Evolutionary conservation across 2,113 vertebrate genomes (phyloP), one percentile per base, ranked within the genome.

Genomic region (Nerophis lumbriciformis): DNA sequence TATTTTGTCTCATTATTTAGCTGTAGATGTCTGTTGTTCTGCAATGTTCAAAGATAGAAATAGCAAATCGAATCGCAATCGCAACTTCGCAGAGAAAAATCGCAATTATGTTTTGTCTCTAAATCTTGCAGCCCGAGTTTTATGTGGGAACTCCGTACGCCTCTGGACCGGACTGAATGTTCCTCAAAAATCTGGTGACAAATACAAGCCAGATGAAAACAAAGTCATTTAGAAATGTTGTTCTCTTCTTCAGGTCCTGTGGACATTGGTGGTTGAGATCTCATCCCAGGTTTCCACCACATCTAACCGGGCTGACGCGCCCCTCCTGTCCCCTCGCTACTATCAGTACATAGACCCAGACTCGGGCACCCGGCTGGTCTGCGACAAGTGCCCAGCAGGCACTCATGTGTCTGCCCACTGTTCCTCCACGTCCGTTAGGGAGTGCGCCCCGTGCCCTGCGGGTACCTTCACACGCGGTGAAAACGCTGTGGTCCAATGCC

Each of bases 361-460:
- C 76, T 93, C 92, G 1, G 93, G 94, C 60, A 77, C 83, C 76
- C 89, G 90, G 82, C 85, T 96, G 76, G 86, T 88, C 69, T 99
- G 96, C 16, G 90, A 97, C 87, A 98, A 98, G 83, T 99, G 96
- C 88, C 96, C 96, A 0, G 96, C 94, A 4, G 96, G 96, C 77
- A 98, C 94, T 47, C 92, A 92, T 0, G 95, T 99, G 65, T 95
- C 93, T 0, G 79, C 89, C 61, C 96, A 97, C 59, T 99, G 96
- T 80, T 94, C 93, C 5, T 77, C 81, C 53, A 82, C 69, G 7
- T 85, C 88, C 11, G 87, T 96, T 78, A 90, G 96, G n/a, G 94
- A 95, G 79, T 99, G 96, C 85, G 93, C 88, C 77, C 88, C 88
- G 19, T 99, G 96, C 61, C 90, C 90, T 0, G 64, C 66, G 0